Conservation (phyloP, 2,888 invertebrate species). For the Pasiphila rectangulata region DNA sequence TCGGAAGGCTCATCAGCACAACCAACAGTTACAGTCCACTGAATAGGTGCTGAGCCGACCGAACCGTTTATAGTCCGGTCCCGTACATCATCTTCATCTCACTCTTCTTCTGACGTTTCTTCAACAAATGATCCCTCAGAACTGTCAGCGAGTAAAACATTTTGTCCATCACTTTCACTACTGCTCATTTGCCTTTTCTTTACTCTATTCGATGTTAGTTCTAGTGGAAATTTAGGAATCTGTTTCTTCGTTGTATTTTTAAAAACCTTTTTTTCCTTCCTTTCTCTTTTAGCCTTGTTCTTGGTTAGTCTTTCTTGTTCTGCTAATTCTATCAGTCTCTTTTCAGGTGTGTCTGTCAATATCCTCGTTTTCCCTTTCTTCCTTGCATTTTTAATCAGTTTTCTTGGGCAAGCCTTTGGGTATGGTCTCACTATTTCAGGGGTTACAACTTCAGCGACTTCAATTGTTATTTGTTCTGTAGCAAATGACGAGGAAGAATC, state of each 20-base stretch:
- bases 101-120: slow-evolving; percentile 23
- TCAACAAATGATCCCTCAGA: slow-evolving; percentile 24
- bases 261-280: slow-evolving; percentile 7
- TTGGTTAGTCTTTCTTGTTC: slow-evolving; percentile 24
- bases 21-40: too few species aligned
- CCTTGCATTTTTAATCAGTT: slow-evolving; percentile 16
- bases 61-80: too few species aligned
- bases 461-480: background rate
- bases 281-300: slow-evolving; percentile 19
- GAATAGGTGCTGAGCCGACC: too few species aligned
- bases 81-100: slow-evolving; percentile 31
- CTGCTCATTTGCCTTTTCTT: slow-evolving; percentile 18
- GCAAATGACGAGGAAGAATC: background rate
- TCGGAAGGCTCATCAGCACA: too few species aligned
- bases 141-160: slow-evolving; percentile 27
- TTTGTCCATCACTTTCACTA: slow-evolving; percentile 12
- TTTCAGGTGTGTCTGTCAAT: slow-evolving; percentile 22
- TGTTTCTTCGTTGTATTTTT: slow-evolving; percentile 5
- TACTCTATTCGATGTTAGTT: slow-evolving; percentile 11
- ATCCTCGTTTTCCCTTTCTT: slow-evolving; percentile 31
- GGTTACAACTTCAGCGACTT: slow-evolving; percentile 8
- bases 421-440: slow-evolving; percentile 29
- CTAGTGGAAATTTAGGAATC: slow-evolving; percentile 10
- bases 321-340: slow-evolving; percentile 23
- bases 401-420: slow-evolving; percentile 23